Base-by-base conservation (phyloP, 1,140 invertebrate species). In the Apis laboriosa region DNA sequence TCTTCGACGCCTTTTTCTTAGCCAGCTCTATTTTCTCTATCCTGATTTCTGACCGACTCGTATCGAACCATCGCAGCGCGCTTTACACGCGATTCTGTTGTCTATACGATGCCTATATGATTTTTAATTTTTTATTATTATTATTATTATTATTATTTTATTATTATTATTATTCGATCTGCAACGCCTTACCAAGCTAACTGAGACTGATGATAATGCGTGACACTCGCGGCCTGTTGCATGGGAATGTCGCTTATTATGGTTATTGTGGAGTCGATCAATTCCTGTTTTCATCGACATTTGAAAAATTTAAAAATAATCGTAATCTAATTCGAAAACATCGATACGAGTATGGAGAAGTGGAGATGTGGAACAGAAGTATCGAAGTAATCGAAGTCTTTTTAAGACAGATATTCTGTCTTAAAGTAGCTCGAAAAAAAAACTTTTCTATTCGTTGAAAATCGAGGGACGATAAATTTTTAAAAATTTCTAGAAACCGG, bases 111-210 rank as follows among this genome's bases (percentile, higher is more conserved):
- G 34, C 72, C 58, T 43, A 43, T 43, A 63, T 24, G 21, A 61
- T 49, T 58, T 63, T 28, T 63, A 12, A 0, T 63, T 63, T 43
- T 43, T 43, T 34, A 34, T 28, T 28, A 34, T 2, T 34, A 34
- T 43, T 43, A 43, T 7, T 43, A 43, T 7, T 0, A 43, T 43
- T 34, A 43, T 4, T 43, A 43, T 4, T 43, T 2, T 34, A 2
- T 34, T 34, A 34, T 34, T 34, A 34, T 34, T 34, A 34, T 4
- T 55, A 71, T 28, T 79, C 34, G 34, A 78, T 78, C 77, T 80
- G 58, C 34, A 73, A 80, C 68, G 77, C 70, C 51, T 80, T 49
- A 71, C 68, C 12, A 24, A 80, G 53, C 77, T 68, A 61, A 72
- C 11, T 3, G 34, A 28, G 53, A 63, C 28, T 63, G 72, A 75